phyloP scores from a whole-genome alignment of 2,888 invertebrate genomes.

The Mylabris sibirica region DNA sequence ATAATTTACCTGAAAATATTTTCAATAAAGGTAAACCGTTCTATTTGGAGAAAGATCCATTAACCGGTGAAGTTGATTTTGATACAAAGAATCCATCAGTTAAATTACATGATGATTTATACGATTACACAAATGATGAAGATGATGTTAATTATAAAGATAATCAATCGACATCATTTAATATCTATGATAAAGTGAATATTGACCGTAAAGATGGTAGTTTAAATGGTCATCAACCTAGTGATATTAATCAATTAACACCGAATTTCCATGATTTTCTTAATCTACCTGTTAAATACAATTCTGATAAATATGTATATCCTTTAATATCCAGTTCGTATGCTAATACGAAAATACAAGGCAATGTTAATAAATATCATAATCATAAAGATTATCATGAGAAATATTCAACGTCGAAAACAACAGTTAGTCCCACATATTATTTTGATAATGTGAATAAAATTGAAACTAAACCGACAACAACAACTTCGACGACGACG shows the following conservation, averaged over 20 bases:
- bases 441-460: conserved; percentile 37
- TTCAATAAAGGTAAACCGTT: conserved; percentile 76
- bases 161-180: conserved; percentile 33
- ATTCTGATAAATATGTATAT: conserved; percentile 72
- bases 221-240: conserved; percentile 61
- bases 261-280: conserved; percentile 74
- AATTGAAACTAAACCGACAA: conserved; percentile 40
- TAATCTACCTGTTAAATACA: conserved; percentile 73
- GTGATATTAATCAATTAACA: conserved; percentile 69
- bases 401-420: conserved; percentile 55
- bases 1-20: conserved; percentile 65
- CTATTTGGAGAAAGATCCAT: conserved; percentile 73
- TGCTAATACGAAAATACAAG: conserved; percentile 76
- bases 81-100: conserved; percentile 64
- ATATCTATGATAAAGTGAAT: conserved; percentile 57
- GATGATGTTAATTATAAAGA: conserved; percentile 36
- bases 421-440: conserved; percentile 57
- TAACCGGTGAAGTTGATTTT: conserved; percentile 72
- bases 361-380: conserved; percentile 66
- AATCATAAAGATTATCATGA: conserved; percentile 60
- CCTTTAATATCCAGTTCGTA: conserved; percentile 76
- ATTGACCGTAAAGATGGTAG: conserved; percentile 62
- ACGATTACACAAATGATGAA: conserved; percentile 54
- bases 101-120: conserved; percentile 48
- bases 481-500: too few species aligned